Conservation (phyloP, 2,888 invertebrate species). For the Drosophila barbarae region DNA sequence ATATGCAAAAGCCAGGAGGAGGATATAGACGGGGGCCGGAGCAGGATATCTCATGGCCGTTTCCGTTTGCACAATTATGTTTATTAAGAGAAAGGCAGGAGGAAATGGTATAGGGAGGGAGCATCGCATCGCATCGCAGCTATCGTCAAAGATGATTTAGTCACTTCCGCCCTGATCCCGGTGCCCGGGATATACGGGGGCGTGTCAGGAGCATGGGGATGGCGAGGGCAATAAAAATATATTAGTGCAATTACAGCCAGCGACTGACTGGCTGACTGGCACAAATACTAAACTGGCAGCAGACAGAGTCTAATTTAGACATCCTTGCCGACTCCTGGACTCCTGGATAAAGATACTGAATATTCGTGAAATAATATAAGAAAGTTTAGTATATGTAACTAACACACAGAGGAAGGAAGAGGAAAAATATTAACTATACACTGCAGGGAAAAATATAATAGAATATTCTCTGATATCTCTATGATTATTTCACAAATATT, state of each 20-base stretch:
- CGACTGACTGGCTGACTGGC: slow-evolving; percentile 24
- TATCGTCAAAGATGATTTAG: slow-evolving; percentile 78
- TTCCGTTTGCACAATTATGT: slow-evolving; percentile 77
- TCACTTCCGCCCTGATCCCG: slow-evolving; percentile 65
- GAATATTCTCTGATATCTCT: background rate
- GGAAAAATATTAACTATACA: background rate
- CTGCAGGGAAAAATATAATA: background rate
- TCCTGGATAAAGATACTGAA: slow-evolving; percentile 15
- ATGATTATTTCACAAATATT: background rate
- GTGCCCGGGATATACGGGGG: slow-evolving; percentile 24
- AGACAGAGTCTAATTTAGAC: slow-evolving; percentile 62
- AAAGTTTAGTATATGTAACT: background rate
- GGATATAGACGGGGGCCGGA: slow-evolving; percentile 4
- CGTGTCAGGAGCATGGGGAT: slow-evolving; percentile 43
- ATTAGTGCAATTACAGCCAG: slow-evolving; percentile 76
- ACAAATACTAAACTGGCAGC: slow-evolving; percentile 10
- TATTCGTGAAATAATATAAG: slow-evolving; percentile 14
- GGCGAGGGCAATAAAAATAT: slow-evolving; percentile 74
- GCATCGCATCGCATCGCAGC: slow-evolving; percentile 40
- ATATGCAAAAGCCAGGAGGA: slow-evolving; percentile 73
- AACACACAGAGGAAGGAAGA: background rate
- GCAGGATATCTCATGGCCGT: slow-evolving; percentile 71
- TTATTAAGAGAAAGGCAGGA: slow-evolving; percentile 66
- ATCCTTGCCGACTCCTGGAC: slow-evolving; percentile 18
- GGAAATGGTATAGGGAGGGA: background rate